Evolutionary conservation across 2,797 vertebrate species (phyloP).

Genomic region (Amniataba percoides): DNA sequence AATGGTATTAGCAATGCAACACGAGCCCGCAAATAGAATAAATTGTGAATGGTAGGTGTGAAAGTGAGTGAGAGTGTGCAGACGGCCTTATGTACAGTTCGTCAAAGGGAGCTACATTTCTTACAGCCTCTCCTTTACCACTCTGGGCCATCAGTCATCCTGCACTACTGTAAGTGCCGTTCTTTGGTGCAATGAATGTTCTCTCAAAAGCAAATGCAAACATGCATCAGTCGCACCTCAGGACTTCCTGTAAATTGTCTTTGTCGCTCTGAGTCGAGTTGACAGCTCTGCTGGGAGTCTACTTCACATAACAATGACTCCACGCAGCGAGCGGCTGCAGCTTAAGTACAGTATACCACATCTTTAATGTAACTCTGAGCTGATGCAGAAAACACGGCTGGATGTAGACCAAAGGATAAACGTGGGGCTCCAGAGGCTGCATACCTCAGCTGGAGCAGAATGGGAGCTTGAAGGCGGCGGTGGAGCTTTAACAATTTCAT

Average conservation of each 20-base stretch:
- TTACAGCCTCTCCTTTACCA: background rate
- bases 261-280: conserved; percentile 28
- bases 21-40: conserved; percentile 66
- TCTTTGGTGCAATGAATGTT: conserved; percentile 18
- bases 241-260: conserved; percentile 26
- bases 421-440: conserved; percentile 41
- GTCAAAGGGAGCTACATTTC: conserved; percentile 27
- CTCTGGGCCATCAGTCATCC: conserved; percentile 24
- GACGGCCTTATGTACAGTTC: conserved; percentile 4
- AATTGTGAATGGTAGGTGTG: conserved; percentile 66
- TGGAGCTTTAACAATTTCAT: conserved; percentile 63
- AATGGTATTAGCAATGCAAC: conserved; percentile 77
- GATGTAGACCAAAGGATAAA: conserved; percentile 50
- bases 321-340: conserved; percentile 17
- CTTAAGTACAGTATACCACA: conserved; percentile 16
- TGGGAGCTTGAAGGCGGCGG: conserved; percentile 41
- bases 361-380: conserved; percentile 27
- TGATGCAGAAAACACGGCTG: conserved; percentile 46
- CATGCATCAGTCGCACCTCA: conserved; percentile 28
- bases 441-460: conserved; percentile 53
- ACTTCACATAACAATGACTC: conserved; percentile 38
- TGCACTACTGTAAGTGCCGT: background rate
- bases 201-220: background rate
- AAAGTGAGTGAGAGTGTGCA: conserved; percentile 53
- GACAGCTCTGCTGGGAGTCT: conserved; percentile 32